phyloP scores from a whole-genome alignment of 2,888 invertebrate genomes.

The Philhelius pedissequus region DNA sequence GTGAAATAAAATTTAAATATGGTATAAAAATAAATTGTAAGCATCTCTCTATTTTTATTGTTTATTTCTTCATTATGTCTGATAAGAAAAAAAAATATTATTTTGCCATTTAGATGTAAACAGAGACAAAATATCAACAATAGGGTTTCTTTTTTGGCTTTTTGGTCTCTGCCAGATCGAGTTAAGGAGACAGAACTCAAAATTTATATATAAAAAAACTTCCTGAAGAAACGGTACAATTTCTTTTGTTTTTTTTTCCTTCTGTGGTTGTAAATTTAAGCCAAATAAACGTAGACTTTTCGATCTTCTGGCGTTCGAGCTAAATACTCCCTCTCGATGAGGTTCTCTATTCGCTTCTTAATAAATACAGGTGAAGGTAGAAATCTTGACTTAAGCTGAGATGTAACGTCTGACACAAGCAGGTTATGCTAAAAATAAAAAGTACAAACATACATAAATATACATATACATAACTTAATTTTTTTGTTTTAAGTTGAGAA shows the following conservation, averaged over 20 bases:
- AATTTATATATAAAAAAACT: conserved; percentile 35
- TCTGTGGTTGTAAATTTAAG: conserved; percentile 81
- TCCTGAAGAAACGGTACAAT: conserved; percentile 39
- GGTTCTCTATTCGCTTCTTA: conserved; percentile 99
- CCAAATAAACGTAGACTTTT: conserved; percentile 97
- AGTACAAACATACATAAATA: neutral
- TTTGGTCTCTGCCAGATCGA: conserved; percentile 37
- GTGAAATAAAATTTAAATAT: neutral
- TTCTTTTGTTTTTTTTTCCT: conserved; percentile 14
- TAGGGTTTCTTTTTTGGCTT: conserved; percentile 35
- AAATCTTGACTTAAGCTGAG: conserved; percentile 97
- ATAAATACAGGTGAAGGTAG: conserved; percentile 98
- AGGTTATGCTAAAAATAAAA: conserved; percentile 87
- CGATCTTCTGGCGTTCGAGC: conserved; percentile 98
- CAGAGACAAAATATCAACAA: conserved; percentile 29
- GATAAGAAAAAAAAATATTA: conserved; percentile 14
- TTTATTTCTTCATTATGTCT: conserved; percentile 48
- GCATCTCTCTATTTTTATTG: conserved; percentile 43
- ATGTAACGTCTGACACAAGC: conserved; percentile 97
- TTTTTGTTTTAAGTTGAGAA: neutral
- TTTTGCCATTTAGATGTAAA: conserved; percentile 33
- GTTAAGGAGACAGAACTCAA: conserved; percentile 12
- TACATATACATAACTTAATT: neutral
- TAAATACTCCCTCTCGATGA: conserved; percentile 99
- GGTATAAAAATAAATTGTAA: conserved; percentile 36